Evolutionary conservation across 2,797 vertebrate species (phyloP).

Genomic region (Schizopygopsis malacanthus): DNA sequence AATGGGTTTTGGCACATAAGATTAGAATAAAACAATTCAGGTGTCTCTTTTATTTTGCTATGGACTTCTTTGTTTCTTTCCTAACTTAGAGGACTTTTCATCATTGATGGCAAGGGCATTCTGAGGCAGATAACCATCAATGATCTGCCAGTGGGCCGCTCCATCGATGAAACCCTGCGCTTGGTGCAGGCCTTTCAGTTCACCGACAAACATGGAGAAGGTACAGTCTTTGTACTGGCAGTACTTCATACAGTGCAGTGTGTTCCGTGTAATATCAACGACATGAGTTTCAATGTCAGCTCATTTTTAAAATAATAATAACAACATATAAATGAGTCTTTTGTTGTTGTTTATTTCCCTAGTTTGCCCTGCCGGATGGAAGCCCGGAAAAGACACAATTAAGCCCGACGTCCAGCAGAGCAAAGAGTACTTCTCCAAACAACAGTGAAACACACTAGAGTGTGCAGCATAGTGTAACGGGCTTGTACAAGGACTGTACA

Average conservation of each 20-base stretch:
- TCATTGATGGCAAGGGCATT: constrained; percentile 92
- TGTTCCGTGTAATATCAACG: not conserved
- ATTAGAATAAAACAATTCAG: not conserved
- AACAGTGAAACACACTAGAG: constrained; percentile 79
- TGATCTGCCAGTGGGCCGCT: constrained; percentile 95
- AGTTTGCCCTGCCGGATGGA: constrained; percentile 99
- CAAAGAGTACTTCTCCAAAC: constrained; percentile 97
- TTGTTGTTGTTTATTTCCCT: constrained; percentile 56
- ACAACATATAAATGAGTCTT: not conserved
- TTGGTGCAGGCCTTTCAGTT: constrained; percentile 99
- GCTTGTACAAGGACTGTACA: constrained; percentile 60
- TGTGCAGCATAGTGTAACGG: constrained; percentile 72
- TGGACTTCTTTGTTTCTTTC: not conserved
- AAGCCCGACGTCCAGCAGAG: constrained; percentile 95
- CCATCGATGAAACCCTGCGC: constrained; percentile 92
- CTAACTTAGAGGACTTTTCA: constrained; percentile 89
- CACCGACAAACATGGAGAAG: constrained; percentile 97
- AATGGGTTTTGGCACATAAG: not conserved
- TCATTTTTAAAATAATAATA: not conserved
- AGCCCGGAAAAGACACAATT: constrained; percentile 97
- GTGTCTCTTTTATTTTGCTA: not conserved
- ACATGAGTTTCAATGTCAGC: not conserved
- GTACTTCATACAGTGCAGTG: not conserved
- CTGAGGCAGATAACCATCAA: constrained; percentile 98
- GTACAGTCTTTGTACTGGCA: constrained; percentile 67